phyloP scores from a whole-genome alignment of 2,113 vertebrate species.

The Myodes glareolus region DNA sequence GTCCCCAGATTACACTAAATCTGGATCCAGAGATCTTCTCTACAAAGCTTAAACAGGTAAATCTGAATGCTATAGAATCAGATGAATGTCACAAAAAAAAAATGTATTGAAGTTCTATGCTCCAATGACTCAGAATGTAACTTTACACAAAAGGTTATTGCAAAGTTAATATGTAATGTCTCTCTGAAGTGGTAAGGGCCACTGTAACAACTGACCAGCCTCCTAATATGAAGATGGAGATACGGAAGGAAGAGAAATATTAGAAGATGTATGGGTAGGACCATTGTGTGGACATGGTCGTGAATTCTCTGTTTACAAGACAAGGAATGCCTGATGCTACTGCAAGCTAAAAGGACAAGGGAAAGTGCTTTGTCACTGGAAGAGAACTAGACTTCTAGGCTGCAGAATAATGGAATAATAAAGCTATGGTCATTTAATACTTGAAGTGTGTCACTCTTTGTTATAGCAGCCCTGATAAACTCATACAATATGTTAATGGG shows the following conservation, averaged over 20 bases:
- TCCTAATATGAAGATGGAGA: background rate
- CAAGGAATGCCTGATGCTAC: background rate
- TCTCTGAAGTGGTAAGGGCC: background rate
- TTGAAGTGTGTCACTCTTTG: background rate
- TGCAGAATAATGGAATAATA: background rate
- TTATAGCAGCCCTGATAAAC: background rate
- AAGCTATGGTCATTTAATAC: background rate
- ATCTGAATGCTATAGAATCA: background rate
- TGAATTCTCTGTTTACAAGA: background rate
- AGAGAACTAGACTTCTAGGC: background rate
- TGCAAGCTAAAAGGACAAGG: background rate
- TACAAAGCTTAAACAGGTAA: background rate
- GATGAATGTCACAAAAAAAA: background rate
- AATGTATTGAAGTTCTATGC: background rate
- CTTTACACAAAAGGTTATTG: background rate
- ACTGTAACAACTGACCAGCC: background rate
- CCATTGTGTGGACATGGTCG: fast-evolving
- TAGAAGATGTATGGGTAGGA: background rate
- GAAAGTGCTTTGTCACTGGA: background rate
- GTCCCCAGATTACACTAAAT: background rate
- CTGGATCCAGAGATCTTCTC: background rate
- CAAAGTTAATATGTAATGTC: background rate
- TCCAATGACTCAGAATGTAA: background rate
- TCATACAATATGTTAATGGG: background rate
- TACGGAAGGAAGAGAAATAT: background rate